phyloP scores from a whole-genome alignment of 2,113 vertebrate genomes.

The Malaclemys terrapin region DNA sequence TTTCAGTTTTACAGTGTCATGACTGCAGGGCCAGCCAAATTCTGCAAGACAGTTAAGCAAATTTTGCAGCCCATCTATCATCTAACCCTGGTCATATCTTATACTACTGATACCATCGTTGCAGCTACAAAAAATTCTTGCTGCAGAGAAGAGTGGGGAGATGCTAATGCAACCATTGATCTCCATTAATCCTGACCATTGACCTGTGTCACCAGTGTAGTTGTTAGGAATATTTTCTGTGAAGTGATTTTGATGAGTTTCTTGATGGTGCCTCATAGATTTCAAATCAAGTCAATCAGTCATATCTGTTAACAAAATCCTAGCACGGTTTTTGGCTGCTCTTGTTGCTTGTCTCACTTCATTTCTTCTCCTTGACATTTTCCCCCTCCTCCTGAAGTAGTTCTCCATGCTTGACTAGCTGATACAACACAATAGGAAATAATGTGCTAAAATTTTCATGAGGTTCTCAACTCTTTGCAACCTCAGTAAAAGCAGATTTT shows the following conservation, averaged over 20 bases:
- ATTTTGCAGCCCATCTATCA: not conserved
- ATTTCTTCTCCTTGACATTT: not conserved
- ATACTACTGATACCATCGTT: not conserved
- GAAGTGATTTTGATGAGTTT: not conserved
- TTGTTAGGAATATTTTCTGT: not conserved
- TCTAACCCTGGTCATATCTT: not conserved
- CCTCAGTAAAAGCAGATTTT: not conserved
- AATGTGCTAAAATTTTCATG: not conserved
- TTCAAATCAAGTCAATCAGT: not conserved
- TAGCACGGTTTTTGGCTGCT: not conserved
- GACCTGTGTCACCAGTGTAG: not conserved
- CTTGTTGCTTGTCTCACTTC: not conserved
- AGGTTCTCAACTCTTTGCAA: not conserved
- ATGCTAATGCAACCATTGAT: not conserved
- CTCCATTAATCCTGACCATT: not conserved
- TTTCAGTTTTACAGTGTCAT: not conserved
- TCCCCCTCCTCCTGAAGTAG: not conserved
- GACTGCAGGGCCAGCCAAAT: not conserved
- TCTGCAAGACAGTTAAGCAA: not conserved
- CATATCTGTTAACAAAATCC: not conserved
- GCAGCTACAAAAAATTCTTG: not conserved
- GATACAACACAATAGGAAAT: slow-evolving; percentile 23
- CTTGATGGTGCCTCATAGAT: not conserved
- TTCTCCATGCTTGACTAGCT: not conserved
- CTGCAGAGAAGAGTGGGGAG: not conserved